Base-by-base conservation (phyloP, 2,888 invertebrate species). In the Orchestes rusci region DNA sequence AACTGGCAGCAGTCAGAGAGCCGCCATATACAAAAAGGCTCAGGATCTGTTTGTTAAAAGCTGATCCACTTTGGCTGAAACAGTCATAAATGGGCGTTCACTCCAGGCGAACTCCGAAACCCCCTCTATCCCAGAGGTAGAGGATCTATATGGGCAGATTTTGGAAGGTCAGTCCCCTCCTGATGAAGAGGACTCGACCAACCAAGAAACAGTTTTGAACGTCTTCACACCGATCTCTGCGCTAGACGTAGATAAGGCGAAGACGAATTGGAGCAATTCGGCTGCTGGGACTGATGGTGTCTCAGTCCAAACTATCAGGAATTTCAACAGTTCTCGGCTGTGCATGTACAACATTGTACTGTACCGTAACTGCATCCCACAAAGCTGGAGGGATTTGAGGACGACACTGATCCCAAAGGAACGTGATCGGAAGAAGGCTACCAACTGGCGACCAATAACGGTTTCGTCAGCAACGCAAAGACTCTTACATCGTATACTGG, bases 231-330 rank as follows among this genome's bases (percentile, higher is more conserved):
- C n/a, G n/a, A n/a, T n/a, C n/a, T n/a, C n/a, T n/a, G n/a, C n/a
- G n/a, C n/a, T n/a, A n/a, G n/a, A n/a, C n/a, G n/a, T n/a, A n/a
- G n/a, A n/a, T n/a, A n/a, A n/a, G n/a, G n/a, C n/a, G n/a, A 23
- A 23, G 10, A 23, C 23, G 7, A 23, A 23, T 23, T n/a, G n/a
- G n/a, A n/a, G n/a, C n/a, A n/a, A n/a, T n/a, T n/a, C n/a, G 33
- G 16, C 33, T n/a, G 33, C 41, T 3, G 50, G 47, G 0, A 42
- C 41, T 1, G 50, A 50, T 20, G 45, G 47, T 2, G 33, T 50
- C 1, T 44, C 19, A 10, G 10, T 41, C 5, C 5, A 20, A 2
- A 31, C 27, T 13, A 7, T 50, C 1, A 37, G 23, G 19, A 15
- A 23, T 4, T 13, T 33, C n/a, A 4, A n/a, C n/a, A 4, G 10